Base-by-base conservation (phyloP, 30 jellyfish, hydroid and myxozoan genomes). In the Clytia hemisphaerica region DNA sequence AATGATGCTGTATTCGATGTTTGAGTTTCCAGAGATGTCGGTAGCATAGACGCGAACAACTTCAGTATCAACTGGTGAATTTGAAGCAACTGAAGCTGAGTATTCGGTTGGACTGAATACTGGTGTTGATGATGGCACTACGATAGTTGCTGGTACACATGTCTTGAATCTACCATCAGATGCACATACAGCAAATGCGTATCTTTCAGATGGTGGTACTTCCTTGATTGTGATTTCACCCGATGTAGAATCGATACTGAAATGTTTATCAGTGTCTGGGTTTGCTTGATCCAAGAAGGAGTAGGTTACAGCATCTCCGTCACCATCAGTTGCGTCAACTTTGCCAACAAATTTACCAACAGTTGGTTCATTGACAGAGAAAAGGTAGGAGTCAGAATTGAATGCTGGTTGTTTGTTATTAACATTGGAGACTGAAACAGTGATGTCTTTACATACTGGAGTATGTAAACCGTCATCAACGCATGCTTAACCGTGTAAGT, bases 251-350 rank as follows among this genome's bases (percentile, higher is more conserved):
- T 76, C 63, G 14, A 90, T 57, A 2, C 31, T 50, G 57, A 90
- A 90, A 42, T 45, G 75, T 37, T 74, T 81, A 36, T 64, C 54
- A 44, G n/a, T 37, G 25, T 35, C 0, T 4, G 18, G 37, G 30
- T 29, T 29, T 9, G 93, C 83, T 9, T 24, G 19, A 18, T 76
- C 75, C 3, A 83, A 91, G 25, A 90, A 45, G 29, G 75, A 26
- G 78, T 81, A 90, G 14, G 60, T 61, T 21, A 90, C 25, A 2
- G 81, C 45, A 33, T 88, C 93, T 57, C 92, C 92, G 66, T 80
- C 93, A 24, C 92, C 92, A 60, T 81, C 98, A 6, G 85, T 59
- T 5, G 95, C 98, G 18, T 61, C 9, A 1, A 76, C 76, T 18
- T 79, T 73, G 14, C 71, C 49, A 26, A 90, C 81, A 25, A 51